A percentile compares a stretch with the other conserved stretches of the same genome.
Evolutionary conservation across 1,140 invertebrate species (phyloP).

Genomic region (Pectinophora gossypiella): DNA sequence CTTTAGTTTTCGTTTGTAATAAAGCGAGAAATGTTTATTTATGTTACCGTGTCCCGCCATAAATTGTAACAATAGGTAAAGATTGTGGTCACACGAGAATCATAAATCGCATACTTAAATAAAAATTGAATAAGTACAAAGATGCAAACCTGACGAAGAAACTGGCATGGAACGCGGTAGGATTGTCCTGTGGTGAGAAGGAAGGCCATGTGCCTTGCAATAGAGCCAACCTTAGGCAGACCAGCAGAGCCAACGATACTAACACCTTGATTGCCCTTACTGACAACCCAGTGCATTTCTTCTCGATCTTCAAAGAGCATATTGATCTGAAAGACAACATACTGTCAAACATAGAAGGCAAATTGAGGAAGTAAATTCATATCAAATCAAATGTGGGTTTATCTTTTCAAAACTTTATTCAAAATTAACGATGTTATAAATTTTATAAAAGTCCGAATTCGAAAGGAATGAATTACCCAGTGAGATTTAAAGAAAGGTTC

Average conservation of each 20-base stretch:
- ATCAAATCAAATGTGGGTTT: neutral
- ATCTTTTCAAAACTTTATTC: neutral
- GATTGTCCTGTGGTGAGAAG: slow-evolving; percentile 90
- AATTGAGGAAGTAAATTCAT: no score
- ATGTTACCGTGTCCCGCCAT: no score
- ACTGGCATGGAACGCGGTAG: slow-evolving; percentile 86
- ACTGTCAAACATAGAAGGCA: no score
- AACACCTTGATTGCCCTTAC: slow-evolving; percentile 77
- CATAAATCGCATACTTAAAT: no score
- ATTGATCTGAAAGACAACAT: slow-evolving; percentile 58
- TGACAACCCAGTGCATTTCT: slow-evolving; percentile 51
- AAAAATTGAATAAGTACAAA: no score
- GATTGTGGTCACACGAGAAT: no score
- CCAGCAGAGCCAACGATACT: slow-evolving; percentile 78
- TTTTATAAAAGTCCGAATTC: neutral
- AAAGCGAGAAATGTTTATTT: no score
- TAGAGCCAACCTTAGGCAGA: slow-evolving; percentile 82
- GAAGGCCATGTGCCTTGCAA: slow-evolving; percentile 86
- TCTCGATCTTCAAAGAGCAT: slow-evolving; percentile 54
- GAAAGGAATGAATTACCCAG: neutral
- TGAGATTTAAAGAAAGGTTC: neutral
- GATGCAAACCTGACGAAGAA: slow-evolving; percentile 86
- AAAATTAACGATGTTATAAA: slow-evolving; percentile 1
- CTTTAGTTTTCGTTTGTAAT: no score
- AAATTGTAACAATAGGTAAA: no score